A percentile compares a stretch with the other conserved stretches of the same genome.
Evolutionary conservation across 2,888 invertebrate species (phyloP).

Genomic region (Eupithecia subumbrata): DNA sequence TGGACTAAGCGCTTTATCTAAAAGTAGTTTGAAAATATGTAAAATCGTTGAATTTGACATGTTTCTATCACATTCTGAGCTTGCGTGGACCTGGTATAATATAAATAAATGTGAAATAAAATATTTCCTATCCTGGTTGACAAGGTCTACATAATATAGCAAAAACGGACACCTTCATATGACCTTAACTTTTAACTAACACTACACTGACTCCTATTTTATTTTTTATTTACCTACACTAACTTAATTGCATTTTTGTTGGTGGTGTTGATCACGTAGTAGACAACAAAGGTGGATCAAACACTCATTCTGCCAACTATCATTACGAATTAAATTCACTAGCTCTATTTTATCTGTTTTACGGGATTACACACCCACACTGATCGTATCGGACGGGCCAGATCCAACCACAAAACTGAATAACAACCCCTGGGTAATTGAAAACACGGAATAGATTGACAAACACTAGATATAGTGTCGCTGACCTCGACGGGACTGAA

Average conservation of each 20-base stretch:
- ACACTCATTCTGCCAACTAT: background rate
- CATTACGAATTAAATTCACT: background rate
- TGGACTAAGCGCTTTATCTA: constrained; percentile 57
- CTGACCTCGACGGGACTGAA: constrained; percentile 43
- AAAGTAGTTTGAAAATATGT: background rate
- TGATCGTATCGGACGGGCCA: background rate
- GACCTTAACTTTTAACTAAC: no score
- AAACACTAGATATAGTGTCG: constrained; percentile 44
- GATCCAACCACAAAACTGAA: constrained; percentile 19
- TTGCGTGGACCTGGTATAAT: no score
- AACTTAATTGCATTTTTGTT: background rate
- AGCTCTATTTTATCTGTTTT: background rate
- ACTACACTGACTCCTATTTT: no score
- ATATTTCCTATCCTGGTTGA: no score
- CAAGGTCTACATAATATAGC: no score
- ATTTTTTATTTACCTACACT: background rate
- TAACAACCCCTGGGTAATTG: constrained; percentile 47
- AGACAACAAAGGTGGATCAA: background rate
- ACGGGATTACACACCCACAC: background rate
- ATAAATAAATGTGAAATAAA: no score
- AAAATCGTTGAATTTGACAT: no score
- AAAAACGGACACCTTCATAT: no score
- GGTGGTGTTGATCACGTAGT: background rate
- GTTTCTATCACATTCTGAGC: no score
- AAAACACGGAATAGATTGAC: constrained; percentile 54